Conservation (phyloP, 2,797 vertebrate genomes). For the Odontamblyopus rebecca region DNA sequence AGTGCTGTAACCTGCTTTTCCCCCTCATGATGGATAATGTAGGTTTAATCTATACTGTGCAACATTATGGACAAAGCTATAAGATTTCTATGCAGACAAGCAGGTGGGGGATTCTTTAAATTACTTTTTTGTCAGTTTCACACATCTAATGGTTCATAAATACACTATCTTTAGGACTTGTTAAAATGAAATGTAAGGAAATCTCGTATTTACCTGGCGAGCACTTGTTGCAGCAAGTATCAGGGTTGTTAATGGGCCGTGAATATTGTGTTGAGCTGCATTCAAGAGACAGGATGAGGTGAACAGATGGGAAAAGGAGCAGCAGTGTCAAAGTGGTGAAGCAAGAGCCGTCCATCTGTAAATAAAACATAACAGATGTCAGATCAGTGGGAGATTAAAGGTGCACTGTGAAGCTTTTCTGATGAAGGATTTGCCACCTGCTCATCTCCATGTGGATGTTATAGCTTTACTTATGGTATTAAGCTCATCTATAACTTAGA, state of each 20-base stretch:
- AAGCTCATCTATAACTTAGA: too few species aligned
- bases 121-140: too few species aligned
- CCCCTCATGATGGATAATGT: too few species aligned
- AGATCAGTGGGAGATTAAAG: not conserved
- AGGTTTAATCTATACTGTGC: too few species aligned
- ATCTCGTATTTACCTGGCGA: conserved; percentile 61
- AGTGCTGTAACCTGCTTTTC: too few species aligned
- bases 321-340: conserved; percentile 28
- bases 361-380: not conserved
- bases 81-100: too few species aligned
- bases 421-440: not conserved
- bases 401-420: too few species aligned
- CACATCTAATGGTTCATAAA: too few species aligned
- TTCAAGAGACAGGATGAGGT: not conserved
- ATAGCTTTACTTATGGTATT: not conserved
- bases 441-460: not conserved
- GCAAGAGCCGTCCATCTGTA: conserved; percentile 57
- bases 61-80: too few species aligned
- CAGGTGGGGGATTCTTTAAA: too few species aligned
- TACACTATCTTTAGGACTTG: too few species aligned
- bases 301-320: conserved; percentile 28
- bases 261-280: conserved; percentile 25
- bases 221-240: conserved; percentile 67
- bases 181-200: not conserved
- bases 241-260: accelerated